Evolutionary conservation across 2,113 vertebrate species (phyloP), one percentile per base, ranked within the genome.

Genomic region (Crotalus viridis): DNA sequence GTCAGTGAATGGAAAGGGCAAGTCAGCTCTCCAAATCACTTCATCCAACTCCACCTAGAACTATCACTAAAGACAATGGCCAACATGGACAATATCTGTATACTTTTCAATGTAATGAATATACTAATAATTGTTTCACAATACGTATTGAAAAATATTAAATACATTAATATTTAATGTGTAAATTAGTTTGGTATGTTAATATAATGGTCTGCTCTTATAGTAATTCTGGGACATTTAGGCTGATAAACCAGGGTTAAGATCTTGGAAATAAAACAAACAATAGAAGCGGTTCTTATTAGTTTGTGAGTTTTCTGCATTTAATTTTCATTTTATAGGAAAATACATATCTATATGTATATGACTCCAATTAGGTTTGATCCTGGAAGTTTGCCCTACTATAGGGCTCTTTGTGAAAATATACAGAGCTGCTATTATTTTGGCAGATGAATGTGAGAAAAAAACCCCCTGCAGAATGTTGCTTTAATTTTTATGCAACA

Each of bases 381-480:
- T 24, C 85, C 8, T 22, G 19, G 1, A 0, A n/a, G 19, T 0
- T 22, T 26, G 10, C 8, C 22, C 0, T 43, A 15, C 74, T 86
- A 22, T 61, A n/a, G 9, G 48, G 46, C 28, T 33, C 54, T 26
- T 61, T 10, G 48, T 10, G 12, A 52, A 55, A n/a, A 59, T 39
- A 4, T 39, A 89, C 7, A 51, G 1, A 0, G 0, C 15, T 24
- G 24, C 5, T 9, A 17, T 55, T 24, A 4, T 10, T 12, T 22
- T 54, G 17, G 26, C 1, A 24, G 0, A 0, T 1, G 8, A 24
- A 55, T 9, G 33, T 0, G 1, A 8, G 9, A 26, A 22, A 48
- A 0, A 4, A 19, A 61, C 10, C 4, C 4, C 1, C 28, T 3
- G 2, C 9, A 88, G 28, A 26, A 7, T 0, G 10, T 21, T 2